phyloP scores from a whole-genome alignment of 2,113 vertebrate genomes.

The Pelusios castaneus region DNA sequence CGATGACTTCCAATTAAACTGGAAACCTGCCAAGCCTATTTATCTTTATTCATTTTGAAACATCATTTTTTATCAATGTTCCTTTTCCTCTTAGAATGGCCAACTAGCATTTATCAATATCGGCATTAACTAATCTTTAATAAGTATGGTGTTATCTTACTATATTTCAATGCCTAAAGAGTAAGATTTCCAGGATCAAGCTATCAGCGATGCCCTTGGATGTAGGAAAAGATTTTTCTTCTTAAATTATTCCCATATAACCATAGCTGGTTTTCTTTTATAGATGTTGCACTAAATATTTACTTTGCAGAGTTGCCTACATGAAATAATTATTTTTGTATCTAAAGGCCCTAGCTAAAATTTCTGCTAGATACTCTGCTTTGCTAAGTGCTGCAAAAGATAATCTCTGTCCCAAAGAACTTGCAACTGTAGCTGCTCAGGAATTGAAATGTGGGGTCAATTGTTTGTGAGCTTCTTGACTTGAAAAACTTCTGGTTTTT shows the following conservation, averaged over 20 bases:
- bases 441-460: neutral
- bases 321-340: neutral
- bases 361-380: neutral
- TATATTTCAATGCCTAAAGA: neutral
- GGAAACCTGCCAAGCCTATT: neutral
- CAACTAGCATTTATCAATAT: neutral
- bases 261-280: neutral
- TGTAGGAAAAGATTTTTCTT: neutral
- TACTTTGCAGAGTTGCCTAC: neutral
- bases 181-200: neutral
- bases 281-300: neutral
- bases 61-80: neutral
- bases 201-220: neutral
- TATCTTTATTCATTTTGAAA: neutral
- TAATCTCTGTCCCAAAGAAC: neutral
- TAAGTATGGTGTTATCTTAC: neutral
- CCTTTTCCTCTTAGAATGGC: neutral
- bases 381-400: neutral
- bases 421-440: neutral
- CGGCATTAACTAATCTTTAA: neutral
- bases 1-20: neutral
- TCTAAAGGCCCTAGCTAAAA: neutral
- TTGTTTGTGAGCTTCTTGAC: neutral
- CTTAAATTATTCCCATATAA: neutral
- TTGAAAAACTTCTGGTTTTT: neutral